Conservation (phyloP, 2,113 vertebrate genomes). For the Apeltes quadracus region DNA sequence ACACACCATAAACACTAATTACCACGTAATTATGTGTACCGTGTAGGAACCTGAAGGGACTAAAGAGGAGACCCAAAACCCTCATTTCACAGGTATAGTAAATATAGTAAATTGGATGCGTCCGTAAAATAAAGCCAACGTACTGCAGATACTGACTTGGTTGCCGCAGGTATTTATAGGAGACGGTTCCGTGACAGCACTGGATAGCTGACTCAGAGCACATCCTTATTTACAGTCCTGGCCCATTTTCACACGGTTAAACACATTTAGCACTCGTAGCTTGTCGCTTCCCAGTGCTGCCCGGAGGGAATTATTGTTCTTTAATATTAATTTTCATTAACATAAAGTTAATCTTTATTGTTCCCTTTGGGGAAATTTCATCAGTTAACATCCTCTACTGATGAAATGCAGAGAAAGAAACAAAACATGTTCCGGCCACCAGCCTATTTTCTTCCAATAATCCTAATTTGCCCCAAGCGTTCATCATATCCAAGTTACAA, state of each 20-base stretch:
- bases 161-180: constrained; percentile 57
- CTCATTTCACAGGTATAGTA: background rate
- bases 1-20: background rate
- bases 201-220: constrained; percentile 51
- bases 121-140: background rate
- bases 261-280: constrained; percentile 5
- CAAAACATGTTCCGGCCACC: background rate
- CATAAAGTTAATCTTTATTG: constrained; percentile 40
- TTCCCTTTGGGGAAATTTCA: constrained; percentile 5
- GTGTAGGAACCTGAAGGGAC: background rate
- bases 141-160: constrained; percentile 18
- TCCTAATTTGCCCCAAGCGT: background rate
- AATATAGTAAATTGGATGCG: background rate
- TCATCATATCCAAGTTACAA: background rate
- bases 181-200: constrained; percentile 22
- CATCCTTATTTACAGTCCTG: constrained; percentile 66
- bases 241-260: constrained; percentile 41
- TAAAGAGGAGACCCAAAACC: background rate
- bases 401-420: background rate
- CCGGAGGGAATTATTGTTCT: constrained; percentile 2
- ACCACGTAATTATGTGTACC: background rate
- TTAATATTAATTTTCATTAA: constrained; percentile 20
- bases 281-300: constrained; percentile 9
- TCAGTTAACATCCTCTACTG: background rate
- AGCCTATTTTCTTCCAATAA: background rate